Evolutionary conservation across 1,140 invertebrate species (phyloP).

Genomic region (Tetramorium alpestre): DNA sequence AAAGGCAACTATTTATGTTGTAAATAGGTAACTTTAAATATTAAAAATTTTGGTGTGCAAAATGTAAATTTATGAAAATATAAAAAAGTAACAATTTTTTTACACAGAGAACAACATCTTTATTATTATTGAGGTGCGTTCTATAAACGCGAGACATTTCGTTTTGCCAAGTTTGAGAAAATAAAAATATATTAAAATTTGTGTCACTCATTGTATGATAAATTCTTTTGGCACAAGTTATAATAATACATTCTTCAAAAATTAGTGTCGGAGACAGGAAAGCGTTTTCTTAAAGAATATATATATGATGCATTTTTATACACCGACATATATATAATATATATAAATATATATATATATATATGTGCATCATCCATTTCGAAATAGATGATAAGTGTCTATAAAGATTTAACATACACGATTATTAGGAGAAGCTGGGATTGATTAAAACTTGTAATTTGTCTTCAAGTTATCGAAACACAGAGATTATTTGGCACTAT

Average conservation of each 20-base stretch:
- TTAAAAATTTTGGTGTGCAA: neutral
- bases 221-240: constrained; percentile 70
- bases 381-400: constrained; percentile 17
- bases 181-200: constrained; percentile 68
- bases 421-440: constrained; percentile 34
- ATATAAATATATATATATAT: neutral
- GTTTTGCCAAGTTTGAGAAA: constrained; percentile 53
- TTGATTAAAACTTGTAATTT: constrained; percentile 12
- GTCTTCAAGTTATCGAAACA: neutral
- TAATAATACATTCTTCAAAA: constrained; percentile 62
- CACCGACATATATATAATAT: constrained; percentile 9
- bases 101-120: constrained; percentile 70
- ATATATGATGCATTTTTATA: constrained; percentile 37
- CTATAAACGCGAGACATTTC: constrained; percentile 65
- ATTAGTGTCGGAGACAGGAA: constrained; percentile 33
- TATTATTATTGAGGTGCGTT: constrained; percentile 64
- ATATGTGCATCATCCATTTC: constrained; percentile 12
- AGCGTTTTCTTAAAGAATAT: constrained; percentile 25
- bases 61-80: constrained; percentile 23
- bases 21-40: neutral
- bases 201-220: constrained; percentile 53
- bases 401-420: constrained; percentile 49
- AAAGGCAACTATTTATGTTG: neutral
- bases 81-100: constrained; percentile 35
- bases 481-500: constrained; percentile 9